Evolutionary conservation across 2,888 invertebrate species (phyloP).

Genomic region (Laspeyria flexula): DNA sequence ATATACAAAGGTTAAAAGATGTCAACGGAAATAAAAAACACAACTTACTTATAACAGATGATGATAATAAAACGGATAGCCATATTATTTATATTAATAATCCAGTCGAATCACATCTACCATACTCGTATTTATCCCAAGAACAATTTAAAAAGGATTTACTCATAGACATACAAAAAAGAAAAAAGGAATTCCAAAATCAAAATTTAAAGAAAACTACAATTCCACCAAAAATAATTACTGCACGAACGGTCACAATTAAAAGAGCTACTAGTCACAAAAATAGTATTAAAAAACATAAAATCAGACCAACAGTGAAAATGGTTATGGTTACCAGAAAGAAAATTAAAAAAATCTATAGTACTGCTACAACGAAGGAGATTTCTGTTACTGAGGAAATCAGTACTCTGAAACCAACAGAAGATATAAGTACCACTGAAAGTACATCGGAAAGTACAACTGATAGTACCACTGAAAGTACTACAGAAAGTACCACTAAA

Average conservation of each 20-base stretch:
- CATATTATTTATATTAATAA: conserved; percentile 71
- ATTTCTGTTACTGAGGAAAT: neutral
- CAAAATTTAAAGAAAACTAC: conserved; percentile 4
- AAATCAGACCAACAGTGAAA: no score
- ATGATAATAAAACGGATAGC: conserved; percentile 28
- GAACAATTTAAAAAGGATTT: conserved; percentile 66
- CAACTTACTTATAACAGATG: conserved; percentile 60
- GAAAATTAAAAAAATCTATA: no score
- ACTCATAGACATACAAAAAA: conserved; percentile 39
- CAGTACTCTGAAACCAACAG: neutral
- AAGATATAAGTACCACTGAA: neutral
- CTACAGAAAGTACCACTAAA: no score
- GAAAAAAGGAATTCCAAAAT: conserved; percentile 38
- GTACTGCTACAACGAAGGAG: no score
- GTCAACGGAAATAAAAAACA: conserved; percentile 73
- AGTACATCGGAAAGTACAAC: neutral
- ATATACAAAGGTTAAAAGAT: conserved; percentile 66
- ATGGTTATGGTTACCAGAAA: neutral
- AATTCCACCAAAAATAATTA: neutral
- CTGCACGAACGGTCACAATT: neutral
- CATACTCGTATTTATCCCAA: conserved; percentile 62
- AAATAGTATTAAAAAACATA: neutral
- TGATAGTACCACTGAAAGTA: neutral
- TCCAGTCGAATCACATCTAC: conserved; percentile 71
- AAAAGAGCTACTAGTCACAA: no score